Evolutionary conservation across 2,113 vertebrate species (phyloP), one percentile per base, ranked within the genome.

Genomic region (Rutilus rutilus): DNA sequence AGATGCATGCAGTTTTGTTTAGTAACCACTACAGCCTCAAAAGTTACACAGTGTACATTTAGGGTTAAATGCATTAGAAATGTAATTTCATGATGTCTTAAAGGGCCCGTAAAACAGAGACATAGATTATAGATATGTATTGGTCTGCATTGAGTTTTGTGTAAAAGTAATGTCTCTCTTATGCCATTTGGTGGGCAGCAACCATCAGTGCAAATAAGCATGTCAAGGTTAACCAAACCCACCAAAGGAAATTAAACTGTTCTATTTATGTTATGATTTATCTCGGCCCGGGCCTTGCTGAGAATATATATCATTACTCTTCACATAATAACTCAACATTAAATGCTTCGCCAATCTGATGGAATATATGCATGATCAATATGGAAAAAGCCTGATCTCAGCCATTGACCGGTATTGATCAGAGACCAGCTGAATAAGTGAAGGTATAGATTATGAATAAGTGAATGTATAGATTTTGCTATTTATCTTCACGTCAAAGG

Each of bases 401-500:
- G 74, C 23, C 78, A 88, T 89, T 76, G 87, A 91, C 82, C 57
- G 21, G 65, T 86, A 88, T 88, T 89, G 88, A 91, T 87, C n/a
- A 42, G 54, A 54, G 65, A 27, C 25, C 71, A 60, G 23, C 57
- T 27, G 62, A 54, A 65, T 45, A 76, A 67, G 69, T 73, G 76
- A 59, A 25, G 59, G 23, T 81, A 65, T 81, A 42, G 78, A 81
- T 81, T 59, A 30, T 10, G 67, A 78, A 57, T 78, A 69, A 85
- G 76, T 39, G 67, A 59, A 73, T 21, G 62, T 85, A 90, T 85
- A 77, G 86, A 86, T 87, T 86, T 84, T 85, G 79, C 84, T 47
- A 78, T 86, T 83, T 82, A 74, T 78, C 60, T 80, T 59, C 33
- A 3, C 47, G 52, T 76, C 81, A 84, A 75, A 54, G 60, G 27